Percentiles rank a stretch among this genome's conserved stretches.
Conservation (phyloP, 2,888 invertebrate species). For the Cephus pulcher region DNA sequence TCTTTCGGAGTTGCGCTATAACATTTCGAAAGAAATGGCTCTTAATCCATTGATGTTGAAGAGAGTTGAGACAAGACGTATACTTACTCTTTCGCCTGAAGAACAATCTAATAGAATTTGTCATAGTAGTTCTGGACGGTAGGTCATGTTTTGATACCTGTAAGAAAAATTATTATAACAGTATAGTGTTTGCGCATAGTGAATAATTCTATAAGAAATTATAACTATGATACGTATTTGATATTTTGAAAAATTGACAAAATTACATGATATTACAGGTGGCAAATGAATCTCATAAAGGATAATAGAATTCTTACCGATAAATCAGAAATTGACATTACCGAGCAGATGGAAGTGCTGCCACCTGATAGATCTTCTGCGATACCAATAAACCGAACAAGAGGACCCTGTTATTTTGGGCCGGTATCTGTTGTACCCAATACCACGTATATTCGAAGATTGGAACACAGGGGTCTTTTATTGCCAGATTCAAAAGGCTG, state of each 20-base stretch:
- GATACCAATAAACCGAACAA: constrained; percentile 23
- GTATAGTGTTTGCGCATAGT: background rate
- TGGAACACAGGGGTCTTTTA: constrained; percentile 47
- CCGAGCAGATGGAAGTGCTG: background rate
- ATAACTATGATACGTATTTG: background rate
- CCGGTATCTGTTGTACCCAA: constrained; percentile 50
- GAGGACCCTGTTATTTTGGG: constrained; percentile 47
- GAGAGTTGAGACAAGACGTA: constrained; percentile 39
- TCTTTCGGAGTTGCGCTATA: constrained; percentile 74
- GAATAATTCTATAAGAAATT: background rate
- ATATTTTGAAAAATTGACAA: background rate
- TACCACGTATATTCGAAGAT: constrained; percentile 48
- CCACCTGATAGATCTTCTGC: constrained; percentile 19
- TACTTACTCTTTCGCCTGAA: constrained; percentile 39
- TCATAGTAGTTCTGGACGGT: constrained; percentile 51
- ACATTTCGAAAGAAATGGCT: constrained; percentile 74
- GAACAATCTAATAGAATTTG: constrained; percentile 37
- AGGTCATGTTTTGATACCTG: background rate
- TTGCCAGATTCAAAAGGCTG: constrained; percentile 38
- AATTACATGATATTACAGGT: constrained; percentile 37
- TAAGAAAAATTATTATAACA: background rate
- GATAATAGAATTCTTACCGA: constrained; percentile 30
- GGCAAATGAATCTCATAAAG: constrained; percentile 53
- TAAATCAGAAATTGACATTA: constrained; percentile 1
- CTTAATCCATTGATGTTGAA: constrained; percentile 68